Evolutionary conservation across 2,113 vertebrate species (phyloP).

Genomic region (Fregata magnificens): DNA sequence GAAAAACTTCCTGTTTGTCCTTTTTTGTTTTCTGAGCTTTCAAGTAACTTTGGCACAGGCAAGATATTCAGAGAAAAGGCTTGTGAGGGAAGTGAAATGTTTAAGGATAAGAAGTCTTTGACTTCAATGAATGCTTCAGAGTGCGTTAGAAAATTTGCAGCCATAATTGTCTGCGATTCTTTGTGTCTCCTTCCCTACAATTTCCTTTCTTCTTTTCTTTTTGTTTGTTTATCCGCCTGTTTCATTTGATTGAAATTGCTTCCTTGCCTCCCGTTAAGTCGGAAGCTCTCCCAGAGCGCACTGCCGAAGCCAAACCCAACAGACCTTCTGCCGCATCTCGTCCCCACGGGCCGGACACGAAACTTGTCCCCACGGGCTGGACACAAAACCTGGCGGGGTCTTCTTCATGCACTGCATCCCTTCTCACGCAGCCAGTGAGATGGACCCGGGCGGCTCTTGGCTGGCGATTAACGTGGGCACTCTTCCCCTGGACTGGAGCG

Average conservation of each 20-base stretch:
- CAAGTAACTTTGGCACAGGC: background rate
- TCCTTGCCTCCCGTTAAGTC: background rate
- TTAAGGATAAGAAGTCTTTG: slow-evolving; percentile 12
- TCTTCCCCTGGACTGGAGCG: background rate
- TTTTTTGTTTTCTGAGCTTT: slow-evolving; percentile 31
- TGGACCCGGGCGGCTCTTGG: background rate
- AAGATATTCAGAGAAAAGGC: background rate
- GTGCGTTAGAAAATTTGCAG: background rate
- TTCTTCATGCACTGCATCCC: background rate
- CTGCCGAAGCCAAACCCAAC: background rate
- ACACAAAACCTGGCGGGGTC: fast-evolving
- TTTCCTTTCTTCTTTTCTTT: slow-evolving; percentile 1
- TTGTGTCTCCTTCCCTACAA: background rate
- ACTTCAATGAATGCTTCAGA: slow-evolving; percentile 1
- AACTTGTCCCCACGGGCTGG: background rate
- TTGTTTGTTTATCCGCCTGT: slow-evolving; percentile 7
- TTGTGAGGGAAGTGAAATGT: background rate
- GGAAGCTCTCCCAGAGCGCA: background rate
- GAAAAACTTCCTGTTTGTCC: slow-evolving; percentile 23
- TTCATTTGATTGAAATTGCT: slow-evolving; percentile 39
- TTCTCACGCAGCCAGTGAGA: background rate
- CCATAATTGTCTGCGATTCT: background rate
- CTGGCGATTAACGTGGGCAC: background rate
- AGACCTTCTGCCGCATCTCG: background rate
- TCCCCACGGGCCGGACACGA: fast-evolving